Evolutionary conservation across 2,113 vertebrate genomes (phyloP).

Genomic region (Plestiodon gilberti): DNA sequence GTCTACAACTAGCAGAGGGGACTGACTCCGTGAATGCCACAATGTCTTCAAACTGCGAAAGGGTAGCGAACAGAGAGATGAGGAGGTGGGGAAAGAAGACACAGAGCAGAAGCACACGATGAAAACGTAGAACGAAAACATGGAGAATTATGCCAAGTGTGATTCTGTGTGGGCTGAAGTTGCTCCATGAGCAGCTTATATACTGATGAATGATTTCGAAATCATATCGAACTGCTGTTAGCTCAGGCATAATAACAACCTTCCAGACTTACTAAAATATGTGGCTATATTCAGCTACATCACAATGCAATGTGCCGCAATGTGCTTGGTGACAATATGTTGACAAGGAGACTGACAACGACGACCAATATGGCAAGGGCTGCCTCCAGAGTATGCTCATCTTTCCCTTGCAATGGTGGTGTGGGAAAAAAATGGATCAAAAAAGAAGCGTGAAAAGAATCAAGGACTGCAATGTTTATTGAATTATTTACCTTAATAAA

Average conservation of each 20-base stretch:
- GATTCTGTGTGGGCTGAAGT: constrained; percentile 24
- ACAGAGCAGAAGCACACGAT: constrained; percentile 16
- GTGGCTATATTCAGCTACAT: constrained; percentile 34
- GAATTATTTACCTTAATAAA: no score
- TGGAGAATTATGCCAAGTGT: constrained; percentile 37
- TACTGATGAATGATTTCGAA: background rate
- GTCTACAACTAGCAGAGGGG: constrained; percentile 47
- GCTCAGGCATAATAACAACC: constrained; percentile 15
- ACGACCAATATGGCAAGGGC: no score
- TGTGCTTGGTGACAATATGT: constrained; percentile 30
- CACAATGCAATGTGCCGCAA: background rate
- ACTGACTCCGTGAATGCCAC: constrained; percentile 61
- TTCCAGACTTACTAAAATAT: constrained; percentile 26
- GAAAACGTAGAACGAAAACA: constrained; percentile 43
- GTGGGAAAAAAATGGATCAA: no score
- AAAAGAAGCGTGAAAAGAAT: no score
- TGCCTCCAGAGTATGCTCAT: no score
- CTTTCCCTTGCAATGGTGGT: no score
- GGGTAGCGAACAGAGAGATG: constrained; percentile 57
- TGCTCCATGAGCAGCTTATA: background rate
- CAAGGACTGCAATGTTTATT: no score
- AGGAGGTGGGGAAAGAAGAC: constrained; percentile 29
- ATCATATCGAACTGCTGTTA: constrained; percentile 30
- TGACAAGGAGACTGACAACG: constrained; percentile 27
- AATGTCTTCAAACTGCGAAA: constrained; percentile 9